A percentile compares a stretch with the other conserved stretches of the same genome.
These are phyloP conservation scores for Acestrorhynchus altus DNA, from an alignment of 2,797 vertebrate genomes.

Conservation along the genomic window DNA sequence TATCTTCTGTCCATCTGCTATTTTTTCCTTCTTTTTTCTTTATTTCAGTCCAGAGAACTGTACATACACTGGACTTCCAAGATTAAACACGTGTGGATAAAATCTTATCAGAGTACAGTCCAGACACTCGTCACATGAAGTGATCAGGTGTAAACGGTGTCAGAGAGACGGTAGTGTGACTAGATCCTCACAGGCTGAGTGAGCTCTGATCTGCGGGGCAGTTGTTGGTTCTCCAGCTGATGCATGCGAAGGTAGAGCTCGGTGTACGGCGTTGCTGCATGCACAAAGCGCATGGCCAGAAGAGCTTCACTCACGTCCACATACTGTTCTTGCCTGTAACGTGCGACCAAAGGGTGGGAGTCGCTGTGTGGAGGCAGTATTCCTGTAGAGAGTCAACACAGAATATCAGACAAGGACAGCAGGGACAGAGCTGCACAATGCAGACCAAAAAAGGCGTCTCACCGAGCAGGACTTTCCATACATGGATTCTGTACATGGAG, in stretches of 20 bases:
- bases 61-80: no score
- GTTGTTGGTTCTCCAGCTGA: constrained; percentile 88
- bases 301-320: constrained; percentile 87
- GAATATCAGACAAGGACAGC: neutral
- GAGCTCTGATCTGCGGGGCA: constrained; percentile 83
- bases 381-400: constrained; percentile 70
- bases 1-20: no score
- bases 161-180: neutral
- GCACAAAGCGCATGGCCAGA: constrained; percentile 86
- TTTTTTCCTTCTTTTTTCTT: no score
- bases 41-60: no score
- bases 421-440: neutral
- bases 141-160: no score
- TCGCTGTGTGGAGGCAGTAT: constrained; percentile 93
- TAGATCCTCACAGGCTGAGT: constrained; percentile 78
- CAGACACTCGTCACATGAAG: no score
- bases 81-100: no score
- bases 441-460: constrained; percentile 56
- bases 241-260: constrained; percentile 90
- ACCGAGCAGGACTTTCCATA: constrained; percentile 98
- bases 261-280: constrained; percentile 80
- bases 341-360: constrained; percentile 87
- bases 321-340: constrained; percentile 88
- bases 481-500: constrained; percentile 94
- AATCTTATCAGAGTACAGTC: no score